Evolutionary conservation across 2,888 invertebrate genomes (phyloP), one percentile per base, ranked within the genome.

Genomic region (Chaetoderma sp.): DNA sequence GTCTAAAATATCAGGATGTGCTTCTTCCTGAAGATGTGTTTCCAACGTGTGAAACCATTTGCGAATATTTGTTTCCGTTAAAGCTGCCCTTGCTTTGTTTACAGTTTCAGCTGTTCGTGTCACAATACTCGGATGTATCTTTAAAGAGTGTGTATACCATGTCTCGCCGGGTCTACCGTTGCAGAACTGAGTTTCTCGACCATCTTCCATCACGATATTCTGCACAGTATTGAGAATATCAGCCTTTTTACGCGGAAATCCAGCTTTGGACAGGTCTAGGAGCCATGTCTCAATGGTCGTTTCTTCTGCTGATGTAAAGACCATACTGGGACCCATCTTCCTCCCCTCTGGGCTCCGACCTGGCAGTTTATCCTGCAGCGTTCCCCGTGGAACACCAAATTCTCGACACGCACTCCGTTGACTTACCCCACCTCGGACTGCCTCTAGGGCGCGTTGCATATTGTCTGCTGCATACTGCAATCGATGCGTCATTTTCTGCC

Each of bases 91-190:
- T 30, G 63, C 57, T 25, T 68, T 60, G 8, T 47, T 55, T 8
- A 61, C 21, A 27, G 25, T 52, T 54, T 58, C 52, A 33, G 58
- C 33, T 4, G 18, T 36, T 3, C 65, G 27, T 21, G 36, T 39
- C 8, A 28, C 13, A 1, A 62, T 18, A 2, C 44, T 27, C 13
- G 66, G 57, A 33, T 61, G 52, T 8, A 59, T n/a, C n/a, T 33
- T 21, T 25, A 44, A 47, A 42, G 65, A 68, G 5, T 18, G 55
- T 16, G 49, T 61, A 30, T 49, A 68, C 68, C 65, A 68, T 27
- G 59, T 56, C 25, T 61, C 44, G 4, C 64, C 65, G 6, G 68
- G 64, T 23, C 39, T 50, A 54, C 62, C 60, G 33, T 65, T 33
- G 32, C 47, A 57, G 47, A 68, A 68, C 10, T 58, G 61, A n/a